Conservation (phyloP, 2,888 invertebrate genomes). For the Pocota personata region DNA sequence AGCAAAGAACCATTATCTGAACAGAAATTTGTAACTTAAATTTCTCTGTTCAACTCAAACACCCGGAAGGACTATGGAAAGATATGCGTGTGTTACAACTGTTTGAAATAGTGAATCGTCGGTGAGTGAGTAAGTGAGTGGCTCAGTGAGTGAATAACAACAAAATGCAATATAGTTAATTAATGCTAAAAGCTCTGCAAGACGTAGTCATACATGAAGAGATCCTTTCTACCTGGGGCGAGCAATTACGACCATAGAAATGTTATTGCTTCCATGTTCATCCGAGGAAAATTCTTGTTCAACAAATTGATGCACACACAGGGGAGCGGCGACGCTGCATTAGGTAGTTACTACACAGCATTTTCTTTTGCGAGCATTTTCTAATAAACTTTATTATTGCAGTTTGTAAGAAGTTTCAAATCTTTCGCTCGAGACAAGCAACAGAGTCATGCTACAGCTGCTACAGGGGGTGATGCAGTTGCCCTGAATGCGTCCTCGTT, state of each 20-base stretch:
- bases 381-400: constrained; percentile 73
- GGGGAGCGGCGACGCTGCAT: background rate
- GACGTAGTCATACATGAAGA: constrained; percentile 36
- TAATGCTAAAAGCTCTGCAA: constrained; percentile 20
- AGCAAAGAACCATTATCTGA: background rate
- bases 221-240: constrained; percentile 51
- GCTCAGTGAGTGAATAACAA: background rate
- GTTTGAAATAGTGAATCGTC: background rate
- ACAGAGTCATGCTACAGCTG: constrained; percentile 50
- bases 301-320: constrained; percentile 61
- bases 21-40: background rate
- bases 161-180: constrained; percentile 65
- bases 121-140: too few relatives aligned
- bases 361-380: constrained; percentile 60
- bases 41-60: too few relatives aligned
- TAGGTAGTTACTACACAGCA: constrained; percentile 1
- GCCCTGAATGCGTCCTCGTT: background rate
- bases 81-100: background rate
- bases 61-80: background rate
- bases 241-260: constrained; percentile 53
- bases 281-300: constrained; percentile 37
- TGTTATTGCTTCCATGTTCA: constrained; percentile 64
- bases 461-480: background rate
- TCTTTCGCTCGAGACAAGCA: constrained; percentile 64
- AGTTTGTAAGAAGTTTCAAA: constrained; percentile 70